These are phyloP conservation scores for Itoplectis maculator DNA, from an alignment of 2,888 invertebrate species.

Conservation along the genomic window DNA sequence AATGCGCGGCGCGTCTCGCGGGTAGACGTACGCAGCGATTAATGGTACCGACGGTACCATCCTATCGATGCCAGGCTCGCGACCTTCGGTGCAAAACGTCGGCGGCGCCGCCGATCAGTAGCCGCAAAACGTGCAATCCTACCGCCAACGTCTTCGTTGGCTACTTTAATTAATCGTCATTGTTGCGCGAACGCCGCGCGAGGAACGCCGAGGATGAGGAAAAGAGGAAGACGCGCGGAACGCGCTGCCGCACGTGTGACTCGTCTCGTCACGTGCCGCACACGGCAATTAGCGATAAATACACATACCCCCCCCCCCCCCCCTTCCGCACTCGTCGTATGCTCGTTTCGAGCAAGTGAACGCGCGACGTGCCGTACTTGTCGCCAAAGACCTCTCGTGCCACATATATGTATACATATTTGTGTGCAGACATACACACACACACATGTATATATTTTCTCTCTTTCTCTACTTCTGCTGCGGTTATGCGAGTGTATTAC, in stretches of 20 bases:
- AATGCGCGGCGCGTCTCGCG: not conserved
- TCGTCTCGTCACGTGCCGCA: constrained; percentile 48
- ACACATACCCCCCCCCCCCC: not conserved
- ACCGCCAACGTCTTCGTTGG: too few relatives aligned
- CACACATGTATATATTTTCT: not conserved
- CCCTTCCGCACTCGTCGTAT: not conserved
- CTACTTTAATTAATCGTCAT: constrained; percentile 16
- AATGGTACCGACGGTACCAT: not conserved
- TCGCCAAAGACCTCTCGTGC: constrained; percentile 23
- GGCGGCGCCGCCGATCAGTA: not conserved
- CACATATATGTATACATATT: not conserved
- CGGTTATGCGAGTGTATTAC: not conserved
- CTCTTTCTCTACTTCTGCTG: not conserved
- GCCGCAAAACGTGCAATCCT: not conserved
- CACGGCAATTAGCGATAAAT: constrained; percentile 57
- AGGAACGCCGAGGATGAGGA: not conserved
- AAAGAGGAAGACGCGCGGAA: not conserved
- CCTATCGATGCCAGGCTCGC: constrained; percentile 5
- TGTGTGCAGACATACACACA: not conserved
- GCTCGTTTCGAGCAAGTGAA: constrained; percentile 22
- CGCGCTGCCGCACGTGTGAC: constrained; percentile 41
- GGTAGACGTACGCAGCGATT: not conserved
- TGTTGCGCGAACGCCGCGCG: not conserved
- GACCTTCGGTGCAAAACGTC: not conserved
- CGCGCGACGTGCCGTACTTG: constrained; percentile 24